A percentile compares a stretch with the other conserved stretches of the same genome.
phyloP scores from a whole-genome alignment of 2,888 invertebrate species.

The Andrena trimmerana region DNA sequence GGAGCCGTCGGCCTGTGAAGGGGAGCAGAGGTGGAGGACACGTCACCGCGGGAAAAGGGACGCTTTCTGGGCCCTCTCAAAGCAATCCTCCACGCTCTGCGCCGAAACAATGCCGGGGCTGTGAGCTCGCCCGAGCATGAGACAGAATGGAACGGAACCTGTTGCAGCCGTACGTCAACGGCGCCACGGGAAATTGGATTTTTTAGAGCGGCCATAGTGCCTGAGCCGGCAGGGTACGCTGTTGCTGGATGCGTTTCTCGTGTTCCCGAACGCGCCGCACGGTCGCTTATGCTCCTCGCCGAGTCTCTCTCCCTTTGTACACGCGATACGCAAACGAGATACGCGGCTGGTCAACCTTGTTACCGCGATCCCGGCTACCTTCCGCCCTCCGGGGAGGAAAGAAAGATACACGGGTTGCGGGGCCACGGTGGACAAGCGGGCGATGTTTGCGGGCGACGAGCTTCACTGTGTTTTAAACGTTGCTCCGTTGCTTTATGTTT shows the following conservation, averaged over 20 bases:
- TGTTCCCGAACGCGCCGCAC: slow-evolving; percentile 30
- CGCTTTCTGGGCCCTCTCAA: slow-evolving; percentile 62
- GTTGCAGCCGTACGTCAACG: slow-evolving; percentile 68
- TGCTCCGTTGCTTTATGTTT: too few species aligned
- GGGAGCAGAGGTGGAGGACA: slow-evolving; percentile 5
- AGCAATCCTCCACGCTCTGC: slow-evolving; percentile 67
- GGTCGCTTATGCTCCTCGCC: not conserved
- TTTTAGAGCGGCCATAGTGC: slow-evolving; percentile 53
- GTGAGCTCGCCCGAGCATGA: slow-evolving; percentile 61
- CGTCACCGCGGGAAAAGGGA: slow-evolving; percentile 39
- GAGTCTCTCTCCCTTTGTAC: not conserved
- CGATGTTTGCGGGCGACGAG: not conserved
- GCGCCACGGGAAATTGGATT: slow-evolving; percentile 61
- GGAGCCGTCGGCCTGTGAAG: slow-evolving; percentile 37
- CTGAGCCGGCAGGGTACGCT: slow-evolving; percentile 6
- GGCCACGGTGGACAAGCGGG: not conserved
- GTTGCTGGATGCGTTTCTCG: slow-evolving; percentile 46
- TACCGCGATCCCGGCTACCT: not conserved
- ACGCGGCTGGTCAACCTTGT: slow-evolving; percentile 37
- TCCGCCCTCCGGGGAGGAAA: not conserved
- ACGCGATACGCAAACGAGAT: slow-evolving; percentile 33
- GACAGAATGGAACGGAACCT: slow-evolving; percentile 71
- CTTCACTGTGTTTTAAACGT: not conserved
- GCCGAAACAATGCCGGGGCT: slow-evolving; percentile 67
- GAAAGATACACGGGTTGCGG: slow-evolving; percentile 17